Evolutionary conservation across 1,140 invertebrate species (phyloP).

Genomic region (Rhopalosiphum padi): DNA sequence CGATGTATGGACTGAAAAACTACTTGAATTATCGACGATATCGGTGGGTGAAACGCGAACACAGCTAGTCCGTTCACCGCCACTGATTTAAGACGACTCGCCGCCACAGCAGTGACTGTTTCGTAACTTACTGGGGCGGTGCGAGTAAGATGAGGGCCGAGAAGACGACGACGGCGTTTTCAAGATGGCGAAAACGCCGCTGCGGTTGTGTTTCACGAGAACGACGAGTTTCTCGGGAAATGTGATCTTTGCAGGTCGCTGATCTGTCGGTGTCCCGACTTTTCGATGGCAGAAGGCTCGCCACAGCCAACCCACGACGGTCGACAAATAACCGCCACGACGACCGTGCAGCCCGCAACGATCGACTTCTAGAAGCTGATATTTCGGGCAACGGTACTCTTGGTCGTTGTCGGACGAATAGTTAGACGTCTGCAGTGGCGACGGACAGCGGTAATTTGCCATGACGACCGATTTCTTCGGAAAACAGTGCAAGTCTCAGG

Average conservation of each 20-base stretch:
- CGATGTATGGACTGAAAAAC: not conserved
- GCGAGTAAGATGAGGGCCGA: not conserved
- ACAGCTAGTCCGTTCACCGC: too few relatives aligned
- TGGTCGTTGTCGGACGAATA: not conserved
- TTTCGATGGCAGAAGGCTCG: not conserved
- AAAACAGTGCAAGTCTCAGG: too few relatives aligned
- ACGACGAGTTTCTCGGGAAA: not conserved
- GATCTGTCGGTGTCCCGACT: not conserved
- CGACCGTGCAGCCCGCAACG: not conserved
- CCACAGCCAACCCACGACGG: not conserved
- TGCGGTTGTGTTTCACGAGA: not conserved
- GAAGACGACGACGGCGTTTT: not conserved
- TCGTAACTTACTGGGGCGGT: not conserved
- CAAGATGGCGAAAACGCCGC: not conserved
- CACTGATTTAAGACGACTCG: not conserved
- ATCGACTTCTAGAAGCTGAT: not conserved
- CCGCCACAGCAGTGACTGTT: not conserved
- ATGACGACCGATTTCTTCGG: not conserved
- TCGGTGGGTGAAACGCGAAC: too few relatives aligned
- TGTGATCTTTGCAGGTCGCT: not conserved
- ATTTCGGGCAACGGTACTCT: not conserved
- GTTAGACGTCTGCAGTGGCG: not conserved
- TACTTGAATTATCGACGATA: not conserved
- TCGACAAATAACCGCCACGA: not conserved
- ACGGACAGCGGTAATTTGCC: not conserved